Base-by-base conservation (phyloP, 2,113 vertebrate species). In the Xiphophorus couchianus region DNA sequence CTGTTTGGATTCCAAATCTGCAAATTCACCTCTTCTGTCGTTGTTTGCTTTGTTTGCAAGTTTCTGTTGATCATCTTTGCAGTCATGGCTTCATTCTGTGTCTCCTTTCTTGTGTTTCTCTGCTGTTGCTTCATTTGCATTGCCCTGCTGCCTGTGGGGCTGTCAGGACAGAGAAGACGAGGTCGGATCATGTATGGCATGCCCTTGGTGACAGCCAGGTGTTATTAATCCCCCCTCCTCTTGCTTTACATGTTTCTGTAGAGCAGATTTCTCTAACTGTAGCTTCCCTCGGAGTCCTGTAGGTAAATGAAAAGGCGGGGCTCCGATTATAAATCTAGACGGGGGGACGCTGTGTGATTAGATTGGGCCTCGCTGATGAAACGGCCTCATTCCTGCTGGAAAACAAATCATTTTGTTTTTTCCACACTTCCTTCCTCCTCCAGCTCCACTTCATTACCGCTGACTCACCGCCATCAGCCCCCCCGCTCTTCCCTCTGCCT, bases 121-220 rank as follows among this genome's bases (percentile, higher is more conserved):
- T 25, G 15, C 74, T 10, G 3, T 54, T 69, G 77, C 44, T 72
- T 66, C 69, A 35, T 70, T 69, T 84, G 29, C 61, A 8, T 82
- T 72, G 68, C 48, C 78, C 51, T 80, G 44, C 83, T 19, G 9
- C 51, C 72, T 69, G 69, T 66, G 14, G 54, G 77, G 72, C 74
- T 72, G 29, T 87, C 86, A 86, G 90, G 86, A 89, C 73, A 84
- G 77, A 82, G 84, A 88, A 71, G 85, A 85, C 78, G 88, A 86
- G 86, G 83, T 82, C 73, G 90, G 89, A 89, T 85, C 88, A 33
- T 92, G 91, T 89, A 84, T 94, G 71, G 74, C 90, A 91, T 92
- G 92, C 88, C 79, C 82, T 80, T 93, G 91, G 89, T 92, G 84
- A 90, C 82, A 72, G 77, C 77, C 88, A 93, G 93, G 90, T 95